Conservation (phyloP, 2,888 invertebrate genomes). For the Galeruca laticollis region DNA sequence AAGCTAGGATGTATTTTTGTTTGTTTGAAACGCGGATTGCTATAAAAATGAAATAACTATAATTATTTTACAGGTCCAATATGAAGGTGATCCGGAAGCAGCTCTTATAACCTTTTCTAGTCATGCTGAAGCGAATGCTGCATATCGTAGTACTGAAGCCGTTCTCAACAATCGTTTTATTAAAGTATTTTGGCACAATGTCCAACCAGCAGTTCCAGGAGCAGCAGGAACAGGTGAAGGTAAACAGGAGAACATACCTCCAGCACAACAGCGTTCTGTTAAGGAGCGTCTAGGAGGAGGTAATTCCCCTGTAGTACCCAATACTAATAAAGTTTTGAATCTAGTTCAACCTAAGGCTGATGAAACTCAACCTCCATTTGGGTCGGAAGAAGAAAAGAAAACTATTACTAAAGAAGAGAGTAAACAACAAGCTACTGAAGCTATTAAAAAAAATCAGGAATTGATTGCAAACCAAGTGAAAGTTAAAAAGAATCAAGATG, state of each 20-base stretch:
- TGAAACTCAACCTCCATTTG: constrained; percentile 52
- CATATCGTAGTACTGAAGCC: constrained; percentile 95
- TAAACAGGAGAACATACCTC: constrained; percentile 73
- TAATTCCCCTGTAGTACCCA: constrained; percentile 57
- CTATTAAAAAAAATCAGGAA: constrained; percentile 71
- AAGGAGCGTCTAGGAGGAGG: constrained; percentile 69
- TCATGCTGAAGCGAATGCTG: constrained; percentile 92
- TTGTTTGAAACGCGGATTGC: background rate
- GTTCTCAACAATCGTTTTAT: constrained; percentile 98
- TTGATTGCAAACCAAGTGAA: constrained; percentile 75
- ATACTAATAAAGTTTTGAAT: constrained; percentile 66
- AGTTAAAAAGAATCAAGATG: constrained; percentile 80
- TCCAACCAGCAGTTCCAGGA: constrained; percentile 20
- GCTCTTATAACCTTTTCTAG: constrained; percentile 91
- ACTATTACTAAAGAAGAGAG: constrained; percentile 58
- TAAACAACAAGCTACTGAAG: constrained; percentile 63
- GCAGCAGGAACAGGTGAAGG: constrained; percentile 62
- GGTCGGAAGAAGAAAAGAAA: constrained; percentile 60
- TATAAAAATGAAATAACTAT: background rate
- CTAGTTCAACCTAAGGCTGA: constrained; percentile 65
- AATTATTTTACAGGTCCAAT: constrained; percentile 66
- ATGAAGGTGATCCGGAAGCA: constrained; percentile 90
- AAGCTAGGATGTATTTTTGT: no score
- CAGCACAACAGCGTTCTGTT: constrained; percentile 56
- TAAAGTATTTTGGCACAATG: constrained; percentile 93